Base-by-base conservation (phyloP, 2,888 invertebrate genomes). In the Meganola albula region DNA sequence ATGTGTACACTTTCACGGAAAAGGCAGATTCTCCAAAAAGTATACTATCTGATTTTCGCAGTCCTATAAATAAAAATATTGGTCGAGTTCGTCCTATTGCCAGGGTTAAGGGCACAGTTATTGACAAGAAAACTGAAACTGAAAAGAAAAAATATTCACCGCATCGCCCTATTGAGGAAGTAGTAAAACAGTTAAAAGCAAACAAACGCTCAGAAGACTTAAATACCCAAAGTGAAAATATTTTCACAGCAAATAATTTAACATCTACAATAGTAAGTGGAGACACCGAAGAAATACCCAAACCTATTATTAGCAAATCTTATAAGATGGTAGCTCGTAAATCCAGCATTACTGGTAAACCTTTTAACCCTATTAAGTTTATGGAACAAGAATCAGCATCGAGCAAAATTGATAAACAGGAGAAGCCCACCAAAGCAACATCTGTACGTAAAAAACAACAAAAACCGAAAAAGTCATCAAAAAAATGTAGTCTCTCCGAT, bases 261-360 rank as follows among this genome's bases (percentile, higher is more conserved):
- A 60, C 64, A 24, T 43, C 58, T 12, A 61, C 43, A 44, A 16
- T 39, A 14, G 37, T 44, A 35, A 54, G 20, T 40, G 50, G 46
- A 37, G 62, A 67, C 31, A 18, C 39, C 2, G 75, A 72, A 35
- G 75, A 78, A 31, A 65, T 69, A 33, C 82, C 84, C 27, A 74
- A 74, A 58, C 74, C 80, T 27, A 80, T 84, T 40, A 70, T 85
- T 10, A 84, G 85, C 44, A 86, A 86, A 52, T 84, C 85, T 10
- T 84, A 85, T 49, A 85, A 84, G 67, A 86, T 84, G 84, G 84
- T 86, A n/a, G 84, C 85, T 24, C 63, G 85, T 27, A 85, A 85
- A 62, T 83, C 85, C 11, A 85, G 84, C 42, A 77, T 85, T 24
- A 84, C 85, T 10, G 85, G 85, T n/a, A 80, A 83, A 60, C 85